Evolutionary conservation across 2,113 vertebrate genomes (phyloP).

Genomic region (Varanus salvator): DNA sequence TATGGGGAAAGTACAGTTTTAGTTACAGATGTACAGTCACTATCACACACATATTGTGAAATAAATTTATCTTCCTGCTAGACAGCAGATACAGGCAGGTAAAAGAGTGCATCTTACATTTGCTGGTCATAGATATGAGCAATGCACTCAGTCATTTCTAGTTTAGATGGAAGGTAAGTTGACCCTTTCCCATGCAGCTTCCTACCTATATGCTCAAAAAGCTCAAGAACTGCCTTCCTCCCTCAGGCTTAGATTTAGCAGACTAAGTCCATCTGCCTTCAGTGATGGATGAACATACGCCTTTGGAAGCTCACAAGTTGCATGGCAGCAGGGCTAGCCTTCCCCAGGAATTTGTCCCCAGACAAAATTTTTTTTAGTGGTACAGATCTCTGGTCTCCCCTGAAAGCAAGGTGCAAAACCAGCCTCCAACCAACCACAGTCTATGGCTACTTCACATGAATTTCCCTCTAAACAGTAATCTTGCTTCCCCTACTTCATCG

Average conservation of each 20-base stretch:
- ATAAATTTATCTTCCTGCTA: not conserved
- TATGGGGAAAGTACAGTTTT: conserved; percentile 3
- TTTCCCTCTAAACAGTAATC: not conserved
- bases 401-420: not conserved
- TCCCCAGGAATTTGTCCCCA: not conserved
- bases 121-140: not conserved
- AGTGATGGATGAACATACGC: not conserved
- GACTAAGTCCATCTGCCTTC: not conserved
- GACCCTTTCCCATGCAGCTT: not conserved
- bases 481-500: not conserved
- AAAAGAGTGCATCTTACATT: not conserved
- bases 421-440: not conserved
- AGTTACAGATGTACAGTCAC: not conserved
- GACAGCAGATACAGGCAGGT: not conserved
- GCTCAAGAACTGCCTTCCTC: not conserved
- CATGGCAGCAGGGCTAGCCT: not conserved
- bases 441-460: not conserved
- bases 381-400: not conserved
- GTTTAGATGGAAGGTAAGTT: not conserved
- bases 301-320: not conserved
- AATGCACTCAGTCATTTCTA: not conserved
- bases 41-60: not conserved
- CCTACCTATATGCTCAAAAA: not conserved
- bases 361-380: not conserved
- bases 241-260: not conserved